Percentiles rank a stretch among this genome's conserved stretches.
These are phyloP conservation scores for Macrotus californicus DNA, from an alignment of 2,113 vertebrate genomes.

Conservation along the genomic window DNA sequence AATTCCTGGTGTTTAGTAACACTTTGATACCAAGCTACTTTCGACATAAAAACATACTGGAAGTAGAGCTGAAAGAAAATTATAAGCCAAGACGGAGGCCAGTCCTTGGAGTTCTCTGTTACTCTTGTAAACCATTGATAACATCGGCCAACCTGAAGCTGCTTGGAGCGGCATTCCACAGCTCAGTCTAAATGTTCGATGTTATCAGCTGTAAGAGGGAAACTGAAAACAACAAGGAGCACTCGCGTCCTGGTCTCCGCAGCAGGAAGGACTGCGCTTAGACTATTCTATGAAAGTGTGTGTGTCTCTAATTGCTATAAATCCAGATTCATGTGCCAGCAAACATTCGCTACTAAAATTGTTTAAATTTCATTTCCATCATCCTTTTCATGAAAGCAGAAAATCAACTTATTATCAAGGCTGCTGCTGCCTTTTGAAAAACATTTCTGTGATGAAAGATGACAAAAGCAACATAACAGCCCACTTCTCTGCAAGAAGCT, in stretches of 20 bases:
- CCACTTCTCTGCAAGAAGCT: neutral
- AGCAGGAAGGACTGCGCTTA: neutral
- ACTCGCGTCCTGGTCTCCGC: neutral
- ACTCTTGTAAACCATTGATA: constrained; percentile 10
- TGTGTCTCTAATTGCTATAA: neutral
- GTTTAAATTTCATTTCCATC: neutral
- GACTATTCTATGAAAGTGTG: neutral
- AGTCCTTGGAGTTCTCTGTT: neutral
- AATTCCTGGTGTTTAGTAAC: neutral
- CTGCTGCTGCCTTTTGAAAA: neutral
- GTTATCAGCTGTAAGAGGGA: constrained; percentile 38
- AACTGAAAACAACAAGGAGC: neutral
- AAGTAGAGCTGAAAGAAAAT: neutral
- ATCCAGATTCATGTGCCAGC: neutral
- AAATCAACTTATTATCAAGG: neutral
- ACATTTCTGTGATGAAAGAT: neutral
- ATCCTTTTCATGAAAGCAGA: neutral
- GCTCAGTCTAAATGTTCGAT: constrained; percentile 18
- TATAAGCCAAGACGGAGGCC: constrained; percentile 4
- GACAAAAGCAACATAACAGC: neutral
- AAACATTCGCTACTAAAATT: neutral
- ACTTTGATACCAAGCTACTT: neutral
- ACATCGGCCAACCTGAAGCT: neutral
- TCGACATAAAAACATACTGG: neutral
- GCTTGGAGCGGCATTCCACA: neutral